phyloP scores from a whole-genome alignment of 2,888 invertebrate species.

The Aphidoletes aphidimyza region DNA sequence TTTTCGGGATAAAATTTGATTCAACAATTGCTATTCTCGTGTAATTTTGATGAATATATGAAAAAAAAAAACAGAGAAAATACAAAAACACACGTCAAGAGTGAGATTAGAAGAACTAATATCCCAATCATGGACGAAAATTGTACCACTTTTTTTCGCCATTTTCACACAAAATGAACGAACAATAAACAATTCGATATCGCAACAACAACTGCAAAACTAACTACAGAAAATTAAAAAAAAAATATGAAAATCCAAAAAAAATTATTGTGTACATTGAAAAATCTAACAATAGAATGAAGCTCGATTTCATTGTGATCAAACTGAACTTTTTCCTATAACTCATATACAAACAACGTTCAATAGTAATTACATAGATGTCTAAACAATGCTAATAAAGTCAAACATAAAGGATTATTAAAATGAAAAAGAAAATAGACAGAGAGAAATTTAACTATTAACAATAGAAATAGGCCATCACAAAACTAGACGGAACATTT shows the following conservation, averaged over 20 bases:
- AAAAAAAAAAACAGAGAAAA: neutral
- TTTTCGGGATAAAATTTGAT: too few relatives aligned
- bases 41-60: conserved; percentile 17
- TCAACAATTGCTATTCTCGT: too few relatives aligned
- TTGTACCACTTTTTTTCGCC: neutral
- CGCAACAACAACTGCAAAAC: neutral
- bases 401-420: conserved; percentile 9
- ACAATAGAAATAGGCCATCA: conserved; percentile 29
- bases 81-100: conserved; percentile 20
- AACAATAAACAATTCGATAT: neutral
- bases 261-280: conserved; percentile 40
- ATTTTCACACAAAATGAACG: neutral
- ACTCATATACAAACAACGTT: neutral
- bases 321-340: conserved; percentile 45
- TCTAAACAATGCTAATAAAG: neutral
- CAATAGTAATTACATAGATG: conserved; percentile 42
- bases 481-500: neutral
- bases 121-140: neutral
- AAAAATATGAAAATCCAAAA: conserved; percentile 40
- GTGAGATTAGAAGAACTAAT: conserved; percentile 28
- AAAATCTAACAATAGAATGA: conserved; percentile 54
- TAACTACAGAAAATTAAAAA: neutral
- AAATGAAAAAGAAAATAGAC: neutral
- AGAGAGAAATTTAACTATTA: neutral
- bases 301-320: conserved; percentile 54